phyloP scores from a whole-genome alignment of 2,797 vertebrate genomes.

The Spheniscus humboldti region DNA sequence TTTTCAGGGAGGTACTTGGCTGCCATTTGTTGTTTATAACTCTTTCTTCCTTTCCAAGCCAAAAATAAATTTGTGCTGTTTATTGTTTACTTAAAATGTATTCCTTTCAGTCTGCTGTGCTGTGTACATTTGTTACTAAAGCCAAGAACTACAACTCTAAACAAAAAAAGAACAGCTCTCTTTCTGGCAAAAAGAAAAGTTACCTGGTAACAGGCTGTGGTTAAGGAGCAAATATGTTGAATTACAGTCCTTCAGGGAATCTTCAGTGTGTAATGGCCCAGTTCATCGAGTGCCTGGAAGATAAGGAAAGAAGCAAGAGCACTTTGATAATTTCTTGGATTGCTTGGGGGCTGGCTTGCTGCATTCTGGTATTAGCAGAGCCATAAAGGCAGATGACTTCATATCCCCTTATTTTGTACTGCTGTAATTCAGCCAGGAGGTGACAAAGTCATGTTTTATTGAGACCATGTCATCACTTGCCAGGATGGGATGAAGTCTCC shows the following conservation, averaged over 20 bases:
- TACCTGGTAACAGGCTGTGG: neutral
- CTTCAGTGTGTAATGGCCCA: neutral
- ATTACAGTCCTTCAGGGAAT: neutral
- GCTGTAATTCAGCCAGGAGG: slow-evolving; percentile 37
- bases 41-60: neutral
- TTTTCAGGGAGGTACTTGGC: neutral
- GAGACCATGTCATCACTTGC: slow-evolving; percentile 8
- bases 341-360: neutral
- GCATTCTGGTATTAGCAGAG: neutral
- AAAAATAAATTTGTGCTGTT: neutral
- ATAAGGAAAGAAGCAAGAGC: slow-evolving; percentile 6
- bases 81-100: neutral
- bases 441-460: slow-evolving; percentile 41
- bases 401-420: slow-evolving; percentile 25
- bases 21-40: neutral
- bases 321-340: slow-evolving; percentile 27
- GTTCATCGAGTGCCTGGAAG: neutral
- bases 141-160: neutral
- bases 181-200: neutral
- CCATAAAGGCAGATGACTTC: slow-evolving; percentile 45
- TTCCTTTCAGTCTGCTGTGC: neutral
- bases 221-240: neutral
- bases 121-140: neutral
- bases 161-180: neutral
- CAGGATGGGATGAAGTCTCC: neutral